phyloP scores from a whole-genome alignment of 2,888 invertebrate genomes.

The Coleophora deauratella region DNA sequence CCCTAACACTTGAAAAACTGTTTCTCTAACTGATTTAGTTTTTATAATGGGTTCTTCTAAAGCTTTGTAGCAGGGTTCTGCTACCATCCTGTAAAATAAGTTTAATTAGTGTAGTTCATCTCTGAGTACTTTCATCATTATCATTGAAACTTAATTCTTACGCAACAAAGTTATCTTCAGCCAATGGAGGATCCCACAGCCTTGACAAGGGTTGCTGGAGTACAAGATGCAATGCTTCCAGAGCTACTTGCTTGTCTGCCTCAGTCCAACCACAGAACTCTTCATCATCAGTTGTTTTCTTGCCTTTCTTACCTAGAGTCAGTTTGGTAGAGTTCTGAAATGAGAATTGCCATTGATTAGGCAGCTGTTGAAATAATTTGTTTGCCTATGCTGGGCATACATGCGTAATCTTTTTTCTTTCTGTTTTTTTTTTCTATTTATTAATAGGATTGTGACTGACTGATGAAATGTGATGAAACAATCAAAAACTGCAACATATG shows the following conservation, averaged over 20 bases:
- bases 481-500: too few relatives aligned
- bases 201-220: constrained; percentile 80
- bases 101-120: too few relatives aligned
- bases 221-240: constrained; percentile 78
- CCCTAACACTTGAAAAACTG: constrained; percentile 86
- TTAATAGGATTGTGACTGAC: too few relatives aligned
- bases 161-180: constrained; percentile 89
- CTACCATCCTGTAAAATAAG: constrained; percentile 75
- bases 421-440: too few relatives aligned
- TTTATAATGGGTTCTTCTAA: constrained; percentile 76
- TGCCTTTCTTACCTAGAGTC: constrained; percentile 59
- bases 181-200: constrained; percentile 88
- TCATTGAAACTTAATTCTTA: constrained; percentile 48
- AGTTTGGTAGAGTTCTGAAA: constrained; percentile 62
- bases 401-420: too few relatives aligned
- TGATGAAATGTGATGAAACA: too few relatives aligned
- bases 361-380: too few relatives aligned
- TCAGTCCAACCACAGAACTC: constrained; percentile 79
- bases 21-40: constrained; percentile 78
- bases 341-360: constrained; percentile 4
- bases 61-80: constrained; percentile 83
- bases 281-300: constrained; percentile 56
- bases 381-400: too few relatives aligned
- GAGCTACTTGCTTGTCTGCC: constrained; percentile 76
- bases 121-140: too few relatives aligned